These are phyloP conservation scores for Chelon labrosus DNA, from an alignment of 2,797 vertebrate species.

Conservation along the genomic window DNA sequence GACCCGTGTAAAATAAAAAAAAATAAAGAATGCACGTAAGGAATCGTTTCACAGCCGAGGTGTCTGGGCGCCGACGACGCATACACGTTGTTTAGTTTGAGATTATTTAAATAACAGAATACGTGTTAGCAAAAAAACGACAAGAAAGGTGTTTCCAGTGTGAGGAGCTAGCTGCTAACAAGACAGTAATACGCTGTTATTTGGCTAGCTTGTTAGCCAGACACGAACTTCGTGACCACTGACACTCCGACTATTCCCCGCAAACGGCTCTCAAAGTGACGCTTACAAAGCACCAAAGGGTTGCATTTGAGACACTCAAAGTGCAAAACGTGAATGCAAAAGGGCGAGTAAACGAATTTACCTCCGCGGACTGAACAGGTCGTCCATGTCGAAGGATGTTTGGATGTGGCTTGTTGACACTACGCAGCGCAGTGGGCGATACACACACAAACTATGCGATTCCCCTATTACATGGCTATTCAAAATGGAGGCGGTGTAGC, in stretches of 20 bases:
- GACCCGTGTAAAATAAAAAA: slow-evolving; percentile 20
- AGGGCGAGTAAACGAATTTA: slow-evolving; percentile 84
- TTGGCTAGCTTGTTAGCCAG: slow-evolving; percentile 81
- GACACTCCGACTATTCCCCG: slow-evolving; percentile 67
- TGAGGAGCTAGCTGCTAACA: slow-evolving; percentile 71
- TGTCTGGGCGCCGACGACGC: slow-evolving; percentile 9
- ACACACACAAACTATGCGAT: slow-evolving; percentile 85
- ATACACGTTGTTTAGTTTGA: neutral
- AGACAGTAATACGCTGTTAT: slow-evolving; percentile 60
- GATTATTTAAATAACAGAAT: slow-evolving; percentile 1
- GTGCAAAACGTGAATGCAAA: neutral
- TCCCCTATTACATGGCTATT: slow-evolving; percentile 91
- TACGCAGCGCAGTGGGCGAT: slow-evolving; percentile 84
- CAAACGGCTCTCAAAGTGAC: slow-evolving; percentile 47
- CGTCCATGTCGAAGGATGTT: slow-evolving; percentile 94
- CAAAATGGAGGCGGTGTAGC: slow-evolving; percentile 99
- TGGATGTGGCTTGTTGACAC: slow-evolving; percentile 88
- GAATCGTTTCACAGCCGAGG: slow-evolving; percentile 31
- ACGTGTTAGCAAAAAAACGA: neutral
- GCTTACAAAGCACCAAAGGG: neutral
- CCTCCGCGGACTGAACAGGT: slow-evolving; percentile 97
- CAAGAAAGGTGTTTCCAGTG: slow-evolving; percentile 2
- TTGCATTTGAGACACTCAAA: neutral
- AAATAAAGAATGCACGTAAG: slow-evolving; percentile 30
- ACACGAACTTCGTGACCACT: slow-evolving; percentile 81